phyloP scores from a whole-genome alignment of 2,888 invertebrate species.

The Scrobipalpa costella region DNA sequence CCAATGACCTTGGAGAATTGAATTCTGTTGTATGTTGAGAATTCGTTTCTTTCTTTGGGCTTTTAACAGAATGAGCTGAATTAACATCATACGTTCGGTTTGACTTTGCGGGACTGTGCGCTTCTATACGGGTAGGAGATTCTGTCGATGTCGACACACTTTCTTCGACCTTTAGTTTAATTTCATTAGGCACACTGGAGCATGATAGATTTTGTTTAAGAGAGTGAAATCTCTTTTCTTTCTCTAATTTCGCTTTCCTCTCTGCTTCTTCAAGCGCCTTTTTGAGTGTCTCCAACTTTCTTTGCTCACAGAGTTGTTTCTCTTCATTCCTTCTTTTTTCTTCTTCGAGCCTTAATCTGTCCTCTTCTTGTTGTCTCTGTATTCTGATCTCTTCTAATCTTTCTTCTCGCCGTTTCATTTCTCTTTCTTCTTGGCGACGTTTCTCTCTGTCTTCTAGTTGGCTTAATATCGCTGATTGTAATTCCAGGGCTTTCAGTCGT shows the following conservation, averaged over 20 bases:
- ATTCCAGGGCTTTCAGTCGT: constrained; percentile 90
- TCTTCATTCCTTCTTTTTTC: constrained; percentile 85
- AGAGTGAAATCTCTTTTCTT: constrained; percentile 74
- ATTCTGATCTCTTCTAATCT: constrained; percentile 89
- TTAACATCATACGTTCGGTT: constrained; percentile 69
- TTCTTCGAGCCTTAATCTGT: constrained; percentile 85
- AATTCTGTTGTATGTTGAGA: constrained; percentile 70
- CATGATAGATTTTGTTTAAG: constrained; percentile 52
- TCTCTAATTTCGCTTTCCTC: constrained; percentile 85
- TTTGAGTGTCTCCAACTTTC: constrained; percentile 87
- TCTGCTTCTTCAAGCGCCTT: constrained; percentile 90
- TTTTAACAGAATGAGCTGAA: constrained; percentile 70
- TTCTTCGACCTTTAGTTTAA: constrained; percentile 48
- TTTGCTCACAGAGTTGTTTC: constrained; percentile 86
- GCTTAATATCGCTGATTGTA: constrained; percentile 91
- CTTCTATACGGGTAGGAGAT: constrained; percentile 11
- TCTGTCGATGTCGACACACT: constrained; percentile 25
- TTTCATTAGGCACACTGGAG: constrained; percentile 42
- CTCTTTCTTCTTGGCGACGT: constrained; percentile 87
- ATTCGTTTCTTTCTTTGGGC: constrained; percentile 62
- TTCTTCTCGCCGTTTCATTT: constrained; percentile 88
- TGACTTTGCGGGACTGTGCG: constrained; percentile 57
- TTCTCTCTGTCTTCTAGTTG: constrained; percentile 92
- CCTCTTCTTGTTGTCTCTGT: constrained; percentile 86
- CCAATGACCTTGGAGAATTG: constrained; percentile 68